A percentile compares a stretch with the other conserved stretches of the same genome.
These are phyloP conservation scores for Apis florea DNA, from an alignment of 1,140 invertebrate genomes.

Conservation along the genomic window DNA sequence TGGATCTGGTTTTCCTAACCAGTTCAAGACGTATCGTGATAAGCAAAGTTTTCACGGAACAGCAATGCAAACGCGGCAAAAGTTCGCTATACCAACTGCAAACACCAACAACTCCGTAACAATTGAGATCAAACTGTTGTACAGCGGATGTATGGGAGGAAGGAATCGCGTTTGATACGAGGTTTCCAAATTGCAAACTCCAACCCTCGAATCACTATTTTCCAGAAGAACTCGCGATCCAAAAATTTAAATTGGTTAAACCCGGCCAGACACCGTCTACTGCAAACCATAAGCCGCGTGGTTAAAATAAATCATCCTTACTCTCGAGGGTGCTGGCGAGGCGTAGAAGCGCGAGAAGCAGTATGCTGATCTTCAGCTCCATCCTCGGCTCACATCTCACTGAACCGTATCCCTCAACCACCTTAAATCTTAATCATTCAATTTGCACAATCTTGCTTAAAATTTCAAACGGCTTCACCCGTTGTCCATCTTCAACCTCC, in stretches of 20 bases:
- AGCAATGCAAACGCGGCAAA: not conserved
- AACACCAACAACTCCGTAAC: slow-evolving; percentile 4
- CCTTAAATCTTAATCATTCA: not conserved
- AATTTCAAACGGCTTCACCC: not conserved
- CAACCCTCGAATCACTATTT: not conserved
- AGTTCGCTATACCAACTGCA: not conserved
- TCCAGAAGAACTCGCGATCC: not conserved
- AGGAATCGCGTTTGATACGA: not conserved
- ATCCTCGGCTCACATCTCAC: slow-evolving; percentile 67
- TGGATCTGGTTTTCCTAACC: not conserved
- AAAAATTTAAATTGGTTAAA: not conserved
- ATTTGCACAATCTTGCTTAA: not conserved
- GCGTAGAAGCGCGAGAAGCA: slow-evolving; percentile 65
- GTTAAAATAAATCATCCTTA: slow-evolving; percentile 54
- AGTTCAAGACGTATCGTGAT: not conserved
- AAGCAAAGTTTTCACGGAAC: not conserved
- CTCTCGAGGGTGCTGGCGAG: slow-evolving; percentile 63
- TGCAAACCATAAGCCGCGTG: not conserved
- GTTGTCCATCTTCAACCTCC: not conserved
- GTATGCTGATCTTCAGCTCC: slow-evolving; percentile 66
- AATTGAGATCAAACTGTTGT: not conserved
- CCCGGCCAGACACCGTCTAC: not conserved
- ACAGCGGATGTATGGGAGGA: not conserved
- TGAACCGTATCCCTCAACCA: slow-evolving; percentile 29
- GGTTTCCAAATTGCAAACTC: not conserved